Base-by-base conservation (phyloP, 1,140 invertebrate species). In the Lamellibrachia luymesi region DNA sequence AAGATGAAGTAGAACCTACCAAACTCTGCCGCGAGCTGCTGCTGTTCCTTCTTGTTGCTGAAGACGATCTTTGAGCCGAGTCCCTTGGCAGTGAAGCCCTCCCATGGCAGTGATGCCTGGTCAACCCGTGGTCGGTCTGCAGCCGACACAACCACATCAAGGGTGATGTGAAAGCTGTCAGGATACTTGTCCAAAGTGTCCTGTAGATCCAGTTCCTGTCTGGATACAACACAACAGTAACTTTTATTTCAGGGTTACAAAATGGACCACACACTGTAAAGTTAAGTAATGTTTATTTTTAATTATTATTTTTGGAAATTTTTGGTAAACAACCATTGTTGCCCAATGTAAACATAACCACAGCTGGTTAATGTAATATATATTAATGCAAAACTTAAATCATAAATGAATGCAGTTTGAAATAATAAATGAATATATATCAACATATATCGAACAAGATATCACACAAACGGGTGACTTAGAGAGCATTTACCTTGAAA, bases 111-210 rank as follows among this genome's bases (percentile, higher is more conserved):
- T 52, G 97, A 97, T 92, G 95, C 95, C 89, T 95, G 95, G 95
- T 97, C 93, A 22, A 80, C 64, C 27, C 38, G 38, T 27, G 64
- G 50, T 96, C 97, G 95, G 96, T 98, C 97, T 27, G 98, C 97
- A 6, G 97, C 97, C 96, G 97, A 97, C 7, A 98, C 97, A 94
- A 97, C 97, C 8, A 98, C 96, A 93, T 98, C 98, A 4, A 99
- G 95, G 0, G 97, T 97, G 4, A 98, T 97, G 2, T 96, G 97
- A 94, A 99, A 98, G 94, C 97, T 97, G 2, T 97, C 97, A 1
- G 98, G 98, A 95, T 98, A 98, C 95, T 98, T 97, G 94, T 99
- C 98, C 50, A 97, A 97, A 2, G 97, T 97, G 7, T 98, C 97
- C 90, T 98, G 96, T 94, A 98, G 98, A 96, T 98, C 98, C 93